Conservation (phyloP, 2,113 vertebrate genomes). For the Rhea pennata region DNA sequence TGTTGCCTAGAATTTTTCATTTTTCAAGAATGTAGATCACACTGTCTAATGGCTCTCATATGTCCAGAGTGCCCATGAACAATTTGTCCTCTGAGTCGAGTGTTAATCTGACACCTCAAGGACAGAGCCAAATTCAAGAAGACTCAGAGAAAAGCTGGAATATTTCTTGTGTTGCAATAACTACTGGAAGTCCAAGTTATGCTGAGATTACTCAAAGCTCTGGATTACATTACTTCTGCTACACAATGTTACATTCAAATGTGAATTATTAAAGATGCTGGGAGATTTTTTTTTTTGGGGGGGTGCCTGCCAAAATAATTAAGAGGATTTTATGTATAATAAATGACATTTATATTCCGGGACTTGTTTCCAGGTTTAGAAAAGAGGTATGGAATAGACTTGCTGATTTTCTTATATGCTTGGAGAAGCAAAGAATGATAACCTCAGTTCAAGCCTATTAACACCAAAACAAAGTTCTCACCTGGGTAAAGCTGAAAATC, state of each 20-base stretch:
- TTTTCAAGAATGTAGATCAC: conserved; percentile 81
- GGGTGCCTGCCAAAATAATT: conserved; percentile 52
- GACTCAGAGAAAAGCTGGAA: conserved; percentile 63
- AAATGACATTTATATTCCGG: conserved; percentile 50
- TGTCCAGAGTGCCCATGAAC: conserved; percentile 78
- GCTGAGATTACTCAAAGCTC: conserved; percentile 52
- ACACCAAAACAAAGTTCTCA: background rate
- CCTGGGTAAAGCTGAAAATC: background rate
- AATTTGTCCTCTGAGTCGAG: conserved; percentile 82
- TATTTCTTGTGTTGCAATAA: conserved; percentile 69
- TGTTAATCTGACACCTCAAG: conserved; percentile 86
- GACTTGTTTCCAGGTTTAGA: background rate
- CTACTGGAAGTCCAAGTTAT: conserved; percentile 69
- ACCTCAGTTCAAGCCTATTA: background rate
- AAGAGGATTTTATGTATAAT: background rate
- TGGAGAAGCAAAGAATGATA: background rate
- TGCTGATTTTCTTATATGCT: conserved; percentile 14
- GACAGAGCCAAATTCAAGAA: conserved; percentile 75
- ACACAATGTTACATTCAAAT: conserved; percentile 56
- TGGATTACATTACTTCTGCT: conserved; percentile 66
- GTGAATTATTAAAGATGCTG: conserved; percentile 66
- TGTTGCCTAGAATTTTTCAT: conserved; percentile 84
- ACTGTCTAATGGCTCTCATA: conserved; percentile 83
- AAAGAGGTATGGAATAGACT: background rate
- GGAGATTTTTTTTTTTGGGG: background rate